Conservation (phyloP, 92 coral and sea anemone species). For the Phenganax stokvisi region DNA sequence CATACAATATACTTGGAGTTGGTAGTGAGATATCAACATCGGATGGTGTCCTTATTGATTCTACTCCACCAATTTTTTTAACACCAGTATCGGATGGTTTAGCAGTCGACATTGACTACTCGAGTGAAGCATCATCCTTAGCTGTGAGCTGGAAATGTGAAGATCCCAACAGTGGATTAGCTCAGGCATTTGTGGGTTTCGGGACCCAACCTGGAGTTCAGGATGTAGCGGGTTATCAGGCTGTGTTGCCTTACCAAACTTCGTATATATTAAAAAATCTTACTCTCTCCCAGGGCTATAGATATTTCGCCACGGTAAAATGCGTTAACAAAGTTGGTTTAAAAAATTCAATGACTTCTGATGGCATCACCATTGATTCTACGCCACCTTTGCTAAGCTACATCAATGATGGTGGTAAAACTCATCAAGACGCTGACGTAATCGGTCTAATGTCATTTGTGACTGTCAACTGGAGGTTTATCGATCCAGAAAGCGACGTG, state of each 20-base stretch:
- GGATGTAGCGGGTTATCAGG: constrained; percentile 57
- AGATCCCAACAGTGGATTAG: constrained; percentile 64
- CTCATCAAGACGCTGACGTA: constrained; percentile 9
- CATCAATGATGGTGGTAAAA: constrained; percentile 52
- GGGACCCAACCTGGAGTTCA: constrained; percentile 88
- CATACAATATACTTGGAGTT: constrained; percentile 70
- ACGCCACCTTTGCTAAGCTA: constrained; percentile 64
- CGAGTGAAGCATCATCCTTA: constrained; percentile 37
- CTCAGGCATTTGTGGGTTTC: constrained; percentile 59
- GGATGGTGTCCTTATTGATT: constrained; percentile 73
- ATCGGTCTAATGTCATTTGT: constrained; percentile 10
- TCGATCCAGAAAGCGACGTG: constrained; percentile 72
- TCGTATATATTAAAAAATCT: constrained; percentile 39
- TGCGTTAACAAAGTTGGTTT: constrained; percentile 80
- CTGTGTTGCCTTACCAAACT: constrained; percentile 42
- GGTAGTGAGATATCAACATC: constrained; percentile 71
- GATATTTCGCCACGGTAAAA: constrained; percentile 82
- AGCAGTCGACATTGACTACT: constrained; percentile 43
- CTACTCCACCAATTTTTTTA: constrained; percentile 68
- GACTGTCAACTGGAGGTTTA: constrained; percentile 58
- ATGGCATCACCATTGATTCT: constrained; percentile 72
- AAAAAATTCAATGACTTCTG: constrained; percentile 51
- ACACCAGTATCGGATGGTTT: constrained; percentile 63
- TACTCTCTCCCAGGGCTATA: constrained; percentile 56
- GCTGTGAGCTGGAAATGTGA: constrained; percentile 66